Evolutionary conservation across 2,888 invertebrate species (phyloP).

Genomic region (Entomobrya multifasciata): DNA sequence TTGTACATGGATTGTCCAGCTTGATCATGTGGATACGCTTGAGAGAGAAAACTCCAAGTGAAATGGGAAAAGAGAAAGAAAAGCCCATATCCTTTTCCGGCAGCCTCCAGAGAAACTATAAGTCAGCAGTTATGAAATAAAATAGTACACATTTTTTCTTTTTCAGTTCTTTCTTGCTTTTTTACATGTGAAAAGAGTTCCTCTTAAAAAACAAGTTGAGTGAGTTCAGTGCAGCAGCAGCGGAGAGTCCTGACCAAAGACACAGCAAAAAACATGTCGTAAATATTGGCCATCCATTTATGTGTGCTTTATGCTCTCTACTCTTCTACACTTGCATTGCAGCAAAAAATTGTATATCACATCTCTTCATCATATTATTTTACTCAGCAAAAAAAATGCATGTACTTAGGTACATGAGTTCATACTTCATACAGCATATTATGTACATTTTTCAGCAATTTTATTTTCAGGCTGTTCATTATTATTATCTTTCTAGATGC

Average conservation of each 20-base stretch:
- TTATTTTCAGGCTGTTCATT: too few relatives aligned
- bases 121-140: background rate
- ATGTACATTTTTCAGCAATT: too few relatives aligned
- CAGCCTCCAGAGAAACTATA: background rate
- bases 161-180: background rate
- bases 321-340: too few relatives aligned
- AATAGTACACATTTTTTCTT: background rate
- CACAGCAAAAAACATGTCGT: constrained; percentile 18
- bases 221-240: background rate
- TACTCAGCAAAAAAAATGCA: too few relatives aligned
- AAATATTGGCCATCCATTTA: background rate
- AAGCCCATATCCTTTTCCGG: background rate
- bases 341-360: too few relatives aligned
- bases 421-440: too few relatives aligned
- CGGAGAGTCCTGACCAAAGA: background rate
- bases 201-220: background rate
- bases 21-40: background rate
- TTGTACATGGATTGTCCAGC: constrained; percentile 17
- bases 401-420: too few relatives aligned
- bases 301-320: background rate
- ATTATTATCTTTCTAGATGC: too few relatives aligned
- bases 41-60: background rate
- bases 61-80: background rate
- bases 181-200: background rate
- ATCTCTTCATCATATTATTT: too few relatives aligned